These are phyloP conservation scores for Prorops nasuta DNA, from an alignment of 1,140 invertebrate genomes.

Conservation along the genomic window DNA sequence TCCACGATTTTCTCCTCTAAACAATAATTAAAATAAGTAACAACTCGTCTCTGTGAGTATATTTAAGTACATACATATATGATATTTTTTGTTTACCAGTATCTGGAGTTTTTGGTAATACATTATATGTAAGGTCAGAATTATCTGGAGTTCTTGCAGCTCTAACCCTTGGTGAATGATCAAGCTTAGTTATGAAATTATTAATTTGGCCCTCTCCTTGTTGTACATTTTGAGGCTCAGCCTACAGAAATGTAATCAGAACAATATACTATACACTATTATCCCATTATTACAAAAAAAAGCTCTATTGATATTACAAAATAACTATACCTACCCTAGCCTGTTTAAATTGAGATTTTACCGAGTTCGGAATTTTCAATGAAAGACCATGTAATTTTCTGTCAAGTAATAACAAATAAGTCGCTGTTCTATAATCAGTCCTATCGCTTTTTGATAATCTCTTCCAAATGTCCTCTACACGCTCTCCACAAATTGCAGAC, in stretches of 20 bases:
- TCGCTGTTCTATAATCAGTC: slow-evolving; percentile 77
- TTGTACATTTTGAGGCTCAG: not conserved
- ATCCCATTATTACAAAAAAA: not conserved
- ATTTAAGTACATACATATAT: not conserved
- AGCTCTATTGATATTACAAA: not conserved
- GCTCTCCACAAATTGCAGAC: slow-evolving; percentile 55
- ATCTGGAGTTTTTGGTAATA: slow-evolving; percentile 25
- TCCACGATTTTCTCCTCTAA: slow-evolving; percentile 7
- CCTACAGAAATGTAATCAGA: slow-evolving; percentile 5
- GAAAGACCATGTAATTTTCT: slow-evolving; percentile 64
- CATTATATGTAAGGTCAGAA: slow-evolving; percentile 14
- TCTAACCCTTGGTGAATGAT: slow-evolving; percentile 39
- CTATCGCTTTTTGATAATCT: slow-evolving; percentile 60
- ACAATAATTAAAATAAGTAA: too few species aligned
- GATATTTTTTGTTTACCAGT: slow-evolving; percentile 12
- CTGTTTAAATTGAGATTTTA: slow-evolving; percentile 34
- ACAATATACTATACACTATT: slow-evolving; percentile 1
- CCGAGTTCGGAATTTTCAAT: slow-evolving; percentile 44
- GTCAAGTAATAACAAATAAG: slow-evolving; percentile 71
- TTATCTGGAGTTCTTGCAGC: slow-evolving; percentile 16
- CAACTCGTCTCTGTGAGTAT: too few species aligned
- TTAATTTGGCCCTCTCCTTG: slow-evolving; percentile 21
- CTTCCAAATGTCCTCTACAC: slow-evolving; percentile 52
- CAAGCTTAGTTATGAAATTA: slow-evolving; percentile 41
- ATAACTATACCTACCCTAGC: slow-evolving; percentile 15